Evolutionary conservation across 2,113 vertebrate species (phyloP).

Genomic region (Zeus faber): DNA sequence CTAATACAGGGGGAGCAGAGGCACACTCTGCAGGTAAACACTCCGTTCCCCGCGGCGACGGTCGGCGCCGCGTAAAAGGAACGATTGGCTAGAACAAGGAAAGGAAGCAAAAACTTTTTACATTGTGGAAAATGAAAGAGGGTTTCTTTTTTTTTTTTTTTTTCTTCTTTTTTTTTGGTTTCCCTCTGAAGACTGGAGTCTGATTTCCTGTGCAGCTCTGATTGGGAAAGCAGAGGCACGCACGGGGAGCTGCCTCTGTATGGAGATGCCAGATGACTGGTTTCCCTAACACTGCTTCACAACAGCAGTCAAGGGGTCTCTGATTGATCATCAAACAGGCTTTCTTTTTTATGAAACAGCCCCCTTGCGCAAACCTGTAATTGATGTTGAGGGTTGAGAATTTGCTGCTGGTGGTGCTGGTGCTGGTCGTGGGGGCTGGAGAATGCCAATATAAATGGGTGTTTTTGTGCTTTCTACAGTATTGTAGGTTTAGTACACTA

Average conservation of each 20-base stretch:
- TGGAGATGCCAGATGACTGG: conserved; percentile 69
- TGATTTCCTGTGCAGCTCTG: conserved; percentile 72
- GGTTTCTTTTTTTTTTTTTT: conserved; percentile 42
- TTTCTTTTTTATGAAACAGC: conserved; percentile 47
- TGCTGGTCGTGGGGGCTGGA: no score
- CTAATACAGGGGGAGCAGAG: not conserved
- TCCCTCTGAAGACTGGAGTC: conserved; percentile 66
- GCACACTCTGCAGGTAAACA: no score
- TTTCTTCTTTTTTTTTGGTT: conserved; percentile 23
- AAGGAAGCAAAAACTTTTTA: conserved; percentile 60
- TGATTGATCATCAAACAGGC: conserved; percentile 57
- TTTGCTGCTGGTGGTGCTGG: no score
- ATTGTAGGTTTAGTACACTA: not conserved
- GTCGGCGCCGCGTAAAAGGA: conserved; percentile 53
- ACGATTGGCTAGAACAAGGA: conserved; percentile 63
- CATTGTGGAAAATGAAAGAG: conserved; percentile 67
- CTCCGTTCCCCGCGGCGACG: no score
- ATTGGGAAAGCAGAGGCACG: conserved; percentile 75
- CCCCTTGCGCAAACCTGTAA: conserved; percentile 42
- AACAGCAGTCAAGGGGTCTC: conserved; percentile 43
- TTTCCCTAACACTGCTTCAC: conserved; percentile 34
- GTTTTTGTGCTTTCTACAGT: not conserved
- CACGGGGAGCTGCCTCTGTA: conserved; percentile 57
- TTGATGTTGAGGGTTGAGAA: conserved; percentile 26
- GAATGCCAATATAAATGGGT: no score